These are phyloP conservation scores for Neodiprion virginianus DNA, from an alignment of 1,140 invertebrate genomes.

Conservation along the genomic window DNA sequence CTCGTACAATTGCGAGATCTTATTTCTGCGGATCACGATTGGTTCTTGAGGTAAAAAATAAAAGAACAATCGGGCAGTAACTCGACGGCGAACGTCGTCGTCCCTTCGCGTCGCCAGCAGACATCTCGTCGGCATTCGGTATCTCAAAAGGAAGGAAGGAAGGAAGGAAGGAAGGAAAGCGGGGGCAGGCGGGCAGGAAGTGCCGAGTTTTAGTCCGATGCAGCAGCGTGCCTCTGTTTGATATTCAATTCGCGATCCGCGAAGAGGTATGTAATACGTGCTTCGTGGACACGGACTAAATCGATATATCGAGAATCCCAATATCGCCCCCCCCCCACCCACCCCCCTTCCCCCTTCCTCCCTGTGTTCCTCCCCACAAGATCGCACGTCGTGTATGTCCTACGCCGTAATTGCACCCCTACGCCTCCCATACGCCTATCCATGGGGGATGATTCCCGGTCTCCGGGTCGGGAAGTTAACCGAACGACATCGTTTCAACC, in stretches of 20 bases:
- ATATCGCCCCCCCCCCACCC: no score
- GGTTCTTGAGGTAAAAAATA: no score
- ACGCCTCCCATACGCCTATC: no score
- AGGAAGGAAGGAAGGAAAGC: neutral
- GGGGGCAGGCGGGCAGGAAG: neutral
- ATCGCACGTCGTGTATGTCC: no score
- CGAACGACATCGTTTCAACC: no score
- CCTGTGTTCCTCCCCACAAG: no score
- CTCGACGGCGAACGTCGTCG: neutral
- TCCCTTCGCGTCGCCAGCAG: neutral
- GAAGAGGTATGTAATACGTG: constrained; percentile 7
- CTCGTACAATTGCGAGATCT: no score
- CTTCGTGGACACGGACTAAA: constrained; percentile 1
- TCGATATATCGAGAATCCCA: constrained; percentile 1
- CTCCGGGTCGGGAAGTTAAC: no score
- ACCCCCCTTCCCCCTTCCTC: no score
- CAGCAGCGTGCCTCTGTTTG: neutral
- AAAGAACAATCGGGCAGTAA: neutral
- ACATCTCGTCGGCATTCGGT: neutral
- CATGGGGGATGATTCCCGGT: no score
- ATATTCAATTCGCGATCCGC: constrained; percentile 1
- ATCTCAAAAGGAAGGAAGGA: neutral
- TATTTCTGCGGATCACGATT: no score
- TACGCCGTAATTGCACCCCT: no score
- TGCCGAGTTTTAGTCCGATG: neutral